Evolutionary conservation across 2,113 vertebrate species (phyloP).

Genomic region (Myanophis thanlyinensis): DNA sequence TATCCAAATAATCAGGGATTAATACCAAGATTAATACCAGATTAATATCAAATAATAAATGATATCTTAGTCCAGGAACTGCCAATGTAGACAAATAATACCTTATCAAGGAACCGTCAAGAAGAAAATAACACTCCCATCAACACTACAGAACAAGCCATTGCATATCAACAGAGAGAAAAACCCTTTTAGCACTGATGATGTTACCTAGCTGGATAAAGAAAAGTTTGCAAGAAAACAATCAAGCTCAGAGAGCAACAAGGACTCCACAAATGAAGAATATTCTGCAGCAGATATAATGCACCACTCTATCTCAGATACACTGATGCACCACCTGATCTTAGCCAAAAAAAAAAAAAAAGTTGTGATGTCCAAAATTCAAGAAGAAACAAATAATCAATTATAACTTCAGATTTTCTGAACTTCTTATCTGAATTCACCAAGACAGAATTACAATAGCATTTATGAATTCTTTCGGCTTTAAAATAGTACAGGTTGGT

Average conservation of each 20-base stretch:
- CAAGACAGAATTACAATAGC: slow-evolving; percentile 40
- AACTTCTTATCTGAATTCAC: neutral
- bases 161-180: neutral
- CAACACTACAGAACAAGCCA: neutral
- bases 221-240: neutral
- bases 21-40: neutral
- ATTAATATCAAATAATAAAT: neutral
- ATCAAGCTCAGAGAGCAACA: neutral
- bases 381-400: slow-evolving; percentile 36
- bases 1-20: neutral
- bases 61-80: neutral
- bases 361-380: slow-evolving; percentile 19
- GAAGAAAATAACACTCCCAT: neutral
- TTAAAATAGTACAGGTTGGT: slow-evolving; percentile 51
- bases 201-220: neutral
- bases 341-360: neutral
- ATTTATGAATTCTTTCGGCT: slow-evolving; percentile 56
- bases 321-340: neutral
- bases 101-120: neutral
- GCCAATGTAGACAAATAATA: neutral
- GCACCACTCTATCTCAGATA: neutral
- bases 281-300: neutral
- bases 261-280: neutral
- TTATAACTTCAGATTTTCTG: slow-evolving; percentile 7
- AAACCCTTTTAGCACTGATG: neutral